A percentile compares a stretch with the other conserved stretches of the same genome.
Conservation (phyloP, 2,113 vertebrate species). For the Bagarius yarrelli region DNA sequence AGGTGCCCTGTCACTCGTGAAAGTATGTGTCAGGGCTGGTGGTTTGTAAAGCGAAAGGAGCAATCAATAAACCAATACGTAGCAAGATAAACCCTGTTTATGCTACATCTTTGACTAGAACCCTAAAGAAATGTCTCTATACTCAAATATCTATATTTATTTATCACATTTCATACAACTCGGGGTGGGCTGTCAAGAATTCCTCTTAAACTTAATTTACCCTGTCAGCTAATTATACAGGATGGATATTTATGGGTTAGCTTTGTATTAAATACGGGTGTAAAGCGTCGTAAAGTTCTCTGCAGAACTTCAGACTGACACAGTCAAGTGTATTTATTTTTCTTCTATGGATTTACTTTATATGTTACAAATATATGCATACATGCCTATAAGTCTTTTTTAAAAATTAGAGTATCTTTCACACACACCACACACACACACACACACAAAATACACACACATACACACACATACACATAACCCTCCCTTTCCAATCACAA, state of each 20-base stretch:
- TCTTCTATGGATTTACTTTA: neutral
- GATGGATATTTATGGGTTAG: neutral
- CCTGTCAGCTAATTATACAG: neutral
- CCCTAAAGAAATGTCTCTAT: neutral
- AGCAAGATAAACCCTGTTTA: conserved; percentile 30
- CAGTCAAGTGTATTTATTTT: neutral
- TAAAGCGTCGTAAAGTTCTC: neutral
- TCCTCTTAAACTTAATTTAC: neutral
- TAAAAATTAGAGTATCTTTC: neutral
- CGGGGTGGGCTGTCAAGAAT: neutral
- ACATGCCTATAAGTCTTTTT: neutral
- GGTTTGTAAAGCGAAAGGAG: conserved; percentile 37
- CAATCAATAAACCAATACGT: conserved; percentile 45
- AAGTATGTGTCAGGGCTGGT: conserved; percentile 39
- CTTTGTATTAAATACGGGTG: neutral
- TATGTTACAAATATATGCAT: neutral
- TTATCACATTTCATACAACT: neutral
- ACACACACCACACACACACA: neutral
- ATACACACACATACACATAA: conserved; percentile 5
- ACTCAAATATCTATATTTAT: neutral
- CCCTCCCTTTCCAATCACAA: neutral
- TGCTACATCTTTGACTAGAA: conserved; percentile 9
- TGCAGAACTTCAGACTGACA: neutral
- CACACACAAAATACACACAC: neutral
- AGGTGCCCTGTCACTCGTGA: conserved; percentile 44